Evolutionary conservation across 2,888 invertebrate genomes (phyloP), one percentile per base, ranked within the genome.

Genomic region (Meiosimyza platycephala): DNA sequence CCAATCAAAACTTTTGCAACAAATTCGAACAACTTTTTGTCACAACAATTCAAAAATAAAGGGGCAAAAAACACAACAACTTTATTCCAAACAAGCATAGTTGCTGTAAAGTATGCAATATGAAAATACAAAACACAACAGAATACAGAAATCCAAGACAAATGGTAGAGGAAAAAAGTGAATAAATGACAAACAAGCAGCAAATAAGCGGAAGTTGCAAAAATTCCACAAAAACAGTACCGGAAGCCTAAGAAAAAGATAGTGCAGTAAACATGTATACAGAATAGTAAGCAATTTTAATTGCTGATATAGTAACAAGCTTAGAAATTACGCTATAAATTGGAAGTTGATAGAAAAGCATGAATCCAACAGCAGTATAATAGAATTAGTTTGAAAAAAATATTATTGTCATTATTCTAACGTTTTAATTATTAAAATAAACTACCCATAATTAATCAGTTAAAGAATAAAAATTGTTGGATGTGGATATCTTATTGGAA

Each of bases 141-240:
- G 3, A 67, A 67, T 55, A 55, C 11, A 22, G 6, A 16, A 67
- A 47, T 13, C 22, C 15, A 22, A 57, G 18, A 67, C 33, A 50
- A 50, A 16, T 51, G 33, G 52, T 52, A 15, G 28, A 11, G 55
- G 15, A 48, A 55, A 47, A 55, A 33, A 67, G 51, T 50, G 18
- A 18, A 51, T 47, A 51, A 64, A 55, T 67, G 67, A 67, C 57
- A 67, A 67, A 48, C 67, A 67, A 64, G 64, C 50, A 50, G 48
- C 15, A 50, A 64, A 64, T 51, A 48, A 47, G 67, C 67, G 67
- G 67, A 67, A 67, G 48, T 67, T 55, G 12, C 55, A 55, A 57
- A 47, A 67, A 67, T 57, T 52, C 66, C 66, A 33, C 48, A 52
- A 33, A 66, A 66, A 33, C 28, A 65, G 33, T 65, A 28, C n/a